Base-by-base conservation (phyloP, 2,113 vertebrate genomes). In the Raja brachyura region DNA sequence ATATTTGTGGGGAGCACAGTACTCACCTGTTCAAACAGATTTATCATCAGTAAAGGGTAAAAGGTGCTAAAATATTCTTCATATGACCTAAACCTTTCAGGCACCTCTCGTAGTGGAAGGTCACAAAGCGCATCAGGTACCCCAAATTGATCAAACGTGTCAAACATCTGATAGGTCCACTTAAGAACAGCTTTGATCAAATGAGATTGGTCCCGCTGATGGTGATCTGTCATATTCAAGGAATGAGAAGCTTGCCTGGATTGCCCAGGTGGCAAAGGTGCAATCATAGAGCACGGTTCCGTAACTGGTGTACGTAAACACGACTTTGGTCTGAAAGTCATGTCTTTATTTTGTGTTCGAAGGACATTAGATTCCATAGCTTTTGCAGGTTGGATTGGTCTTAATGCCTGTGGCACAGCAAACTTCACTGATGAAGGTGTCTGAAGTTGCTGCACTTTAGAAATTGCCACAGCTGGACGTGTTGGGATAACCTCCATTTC, bases 1-100 rank as follows among this genome's bases (percentile, higher is more conserved):
- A 14, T 39, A 48, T 63, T 33, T 92, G 33, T 79, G 28, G 9
- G 1, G 7, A 6, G 66, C 11, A 28, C 18, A 7, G 54, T 93
- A 95, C 97, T 96, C 95, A 98, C 97, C 33, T 97, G 97, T 96
- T 98, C 97, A 95, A 98, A 98, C 28, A 97, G 95, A 20, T 98
- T 98, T 86, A 97, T 77, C 93, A 98, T 94, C 95, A 97, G 94
- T 95, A 98, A 94, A 39, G 97, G 97, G 76, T 97, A 97, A 93
- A 98, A 97, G 0, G 96, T 96, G 28, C 93, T 75, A 93, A 97
- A 97, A 93, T 98, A 98, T 5, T 98, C 97, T 0, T 94, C 90
- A 85, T 95, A 96, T 66, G 94, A 94, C 68, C 94, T 94, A 94
- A 98, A 98, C 0, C 1, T 94, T 33, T 95, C 88, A 4, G 97